Conservation (phyloP, 1,140 invertebrate genomes). For the Drosophila equinoxialis region DNA sequence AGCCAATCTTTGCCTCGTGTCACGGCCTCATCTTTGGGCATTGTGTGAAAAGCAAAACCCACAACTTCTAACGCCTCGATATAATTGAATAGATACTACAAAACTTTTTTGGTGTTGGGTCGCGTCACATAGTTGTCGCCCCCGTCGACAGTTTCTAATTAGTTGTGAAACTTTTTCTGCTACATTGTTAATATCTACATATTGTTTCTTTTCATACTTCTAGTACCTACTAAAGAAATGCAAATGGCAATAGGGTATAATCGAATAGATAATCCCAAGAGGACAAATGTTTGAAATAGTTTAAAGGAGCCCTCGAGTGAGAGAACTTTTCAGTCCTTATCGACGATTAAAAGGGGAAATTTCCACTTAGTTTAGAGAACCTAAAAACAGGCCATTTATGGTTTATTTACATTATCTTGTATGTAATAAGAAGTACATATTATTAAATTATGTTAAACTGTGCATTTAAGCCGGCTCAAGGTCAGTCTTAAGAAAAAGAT, state of each 20-base stretch:
- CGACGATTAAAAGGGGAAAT: too few relatives aligned
- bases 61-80: slow-evolving; percentile 26
- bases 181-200: slow-evolving; percentile 16
- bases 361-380: too few relatives aligned
- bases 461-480: too few relatives aligned
- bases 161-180: slow-evolving; percentile 53
- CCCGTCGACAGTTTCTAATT: slow-evolving; percentile 58
- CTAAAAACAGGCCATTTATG: too few relatives aligned
- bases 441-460: too few relatives aligned
- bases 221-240: background rate
- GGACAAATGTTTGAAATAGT: too few relatives aligned
- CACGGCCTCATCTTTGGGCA: slow-evolving; percentile 4
- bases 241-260: background rate
- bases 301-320: too few relatives aligned
- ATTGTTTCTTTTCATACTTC: background rate
- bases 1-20: too few relatives aligned
- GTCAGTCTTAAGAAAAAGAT: too few relatives aligned
- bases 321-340: too few relatives aligned
- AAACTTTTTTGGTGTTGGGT: background rate
- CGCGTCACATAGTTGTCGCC: slow-evolving; percentile 30
- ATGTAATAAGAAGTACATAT: too few relatives aligned
- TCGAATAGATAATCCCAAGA: background rate
- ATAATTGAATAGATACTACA: slow-evolving; percentile 50
- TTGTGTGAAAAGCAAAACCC: background rate
- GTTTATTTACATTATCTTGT: too few relatives aligned